Conservation (phyloP, 2,888 invertebrate species). For the Drepanosiphum platanoidis region DNA sequence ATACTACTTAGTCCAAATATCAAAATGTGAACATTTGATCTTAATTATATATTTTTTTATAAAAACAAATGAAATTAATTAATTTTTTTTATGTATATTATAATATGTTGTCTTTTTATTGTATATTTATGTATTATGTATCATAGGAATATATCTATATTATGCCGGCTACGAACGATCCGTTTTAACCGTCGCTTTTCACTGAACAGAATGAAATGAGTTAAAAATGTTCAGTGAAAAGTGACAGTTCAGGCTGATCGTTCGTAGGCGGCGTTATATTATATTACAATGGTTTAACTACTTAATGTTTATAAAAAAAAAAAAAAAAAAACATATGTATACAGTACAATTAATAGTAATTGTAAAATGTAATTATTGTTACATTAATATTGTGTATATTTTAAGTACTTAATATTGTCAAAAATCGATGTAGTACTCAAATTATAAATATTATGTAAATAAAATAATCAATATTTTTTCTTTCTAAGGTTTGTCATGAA, state of each 20-base stretch:
- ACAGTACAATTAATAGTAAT: not conserved
- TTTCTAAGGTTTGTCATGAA: not conserved
- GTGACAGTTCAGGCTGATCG: too few relatives aligned
- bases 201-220: too few relatives aligned
- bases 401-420: not conserved
- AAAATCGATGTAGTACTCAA: not conserved
- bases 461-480: not conserved
- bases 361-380: constrained; percentile 2
- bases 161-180: too few relatives aligned
- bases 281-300: not conserved
- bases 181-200: too few relatives aligned
- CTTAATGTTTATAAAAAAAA: not conserved
- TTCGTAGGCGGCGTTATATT: too few relatives aligned
- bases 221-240: too few relatives aligned
- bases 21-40: not conserved
- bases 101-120: not conserved
- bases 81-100: not conserved
- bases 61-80: not conserved
- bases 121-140: not conserved
- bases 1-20: not conserved
- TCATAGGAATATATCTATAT: too few relatives aligned
- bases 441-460: constrained; percentile 28
- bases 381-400: not conserved
- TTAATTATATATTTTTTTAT: not conserved
- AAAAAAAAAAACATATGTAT: too few relatives aligned